Evolutionary conservation across 2,888 invertebrate species (phyloP).

Genomic region (Clivina fossor): DNA sequence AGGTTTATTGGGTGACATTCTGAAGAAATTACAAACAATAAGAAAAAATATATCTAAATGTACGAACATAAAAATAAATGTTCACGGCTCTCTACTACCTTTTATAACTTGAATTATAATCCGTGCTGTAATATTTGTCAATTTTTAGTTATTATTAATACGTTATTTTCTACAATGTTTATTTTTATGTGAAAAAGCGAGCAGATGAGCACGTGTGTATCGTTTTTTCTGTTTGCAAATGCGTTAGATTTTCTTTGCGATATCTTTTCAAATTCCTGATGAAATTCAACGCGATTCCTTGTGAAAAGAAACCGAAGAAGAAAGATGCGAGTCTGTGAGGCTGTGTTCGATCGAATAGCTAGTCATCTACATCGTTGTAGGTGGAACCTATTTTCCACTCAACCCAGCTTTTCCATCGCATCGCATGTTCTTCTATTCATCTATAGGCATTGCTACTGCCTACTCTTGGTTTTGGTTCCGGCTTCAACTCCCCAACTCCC

Average conservation of each 20-base stretch:
- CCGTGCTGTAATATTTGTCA: too few species aligned
- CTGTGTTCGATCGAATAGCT: slow-evolving; percentile 13
- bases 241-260: slow-evolving; percentile 17
- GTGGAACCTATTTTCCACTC: too few species aligned
- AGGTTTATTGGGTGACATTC: too few species aligned
- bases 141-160: too few species aligned
- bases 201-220: slow-evolving; percentile 7
- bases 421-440: slow-evolving; percentile 1
- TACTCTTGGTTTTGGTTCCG: neutral
- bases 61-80: too few species aligned
- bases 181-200: too few species aligned
- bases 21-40: too few species aligned
- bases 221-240: slow-evolving; percentile 21
- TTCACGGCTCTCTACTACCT: too few species aligned
- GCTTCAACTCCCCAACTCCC: neutral
- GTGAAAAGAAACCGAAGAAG: slow-evolving; percentile 17
- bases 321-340: neutral
- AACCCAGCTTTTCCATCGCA: slow-evolving; percentile 12
- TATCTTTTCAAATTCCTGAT: slow-evolving; percentile 24
- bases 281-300: slow-evolving; percentile 20
- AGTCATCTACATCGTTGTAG: slow-evolving; percentile 9
- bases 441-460: neutral
- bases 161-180: too few species aligned
- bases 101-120: too few species aligned
- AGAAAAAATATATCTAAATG: too few species aligned